Percentiles rank a stretch among this genome's conserved stretches.
Conservation (phyloP, 53 echinoderm and acorn worm species). For the Zoroaster sp. region DNA sequence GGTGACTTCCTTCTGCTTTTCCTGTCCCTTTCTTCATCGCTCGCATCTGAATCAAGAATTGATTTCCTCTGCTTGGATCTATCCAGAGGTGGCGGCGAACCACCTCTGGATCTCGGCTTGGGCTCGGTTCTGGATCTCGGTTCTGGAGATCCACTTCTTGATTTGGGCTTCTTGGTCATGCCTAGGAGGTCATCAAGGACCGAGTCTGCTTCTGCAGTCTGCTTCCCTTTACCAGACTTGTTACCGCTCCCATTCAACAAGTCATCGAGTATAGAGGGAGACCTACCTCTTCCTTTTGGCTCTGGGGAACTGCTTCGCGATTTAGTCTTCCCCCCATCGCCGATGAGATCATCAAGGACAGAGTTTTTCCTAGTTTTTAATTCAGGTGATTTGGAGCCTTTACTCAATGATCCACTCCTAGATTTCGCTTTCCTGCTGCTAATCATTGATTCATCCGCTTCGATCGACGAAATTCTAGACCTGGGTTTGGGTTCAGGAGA, state of each 20-base stretch:
- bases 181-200: slow-evolving; percentile 21
- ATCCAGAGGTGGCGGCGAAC: slow-evolving; percentile 2
- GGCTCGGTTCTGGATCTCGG: too few relatives aligned
- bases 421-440: neutral
- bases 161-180: slow-evolving; percentile 31
- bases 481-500: slow-evolving; percentile 18
- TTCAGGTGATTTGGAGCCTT: slow-evolving; percentile 16
- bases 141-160: slow-evolving; percentile 41
- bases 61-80: slow-evolving; percentile 20
- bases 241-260: slow-evolving; percentile 9
- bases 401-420: slow-evolving; percentile 3
- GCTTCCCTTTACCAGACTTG: slow-evolving; percentile 11
- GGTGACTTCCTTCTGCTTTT: slow-evolving; percentile 4
- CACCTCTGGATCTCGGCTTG: neutral
- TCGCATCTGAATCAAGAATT: slow-evolving; percentile 27
- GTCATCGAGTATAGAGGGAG: slow-evolving; percentile 48
- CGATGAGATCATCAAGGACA: slow-evolving; percentile 37
- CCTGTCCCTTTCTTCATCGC: slow-evolving; percentile 1
- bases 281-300: slow-evolving; percentile 19
- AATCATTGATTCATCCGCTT: neutral
- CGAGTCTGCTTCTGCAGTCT: neutral
- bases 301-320: slow-evolving; percentile 54
- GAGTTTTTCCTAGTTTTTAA: slow-evolving; percentile 21
- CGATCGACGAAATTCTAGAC: neutral
- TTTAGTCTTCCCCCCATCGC: slow-evolving; percentile 26